A percentile compares a stretch with the other conserved stretches of the same genome.
Evolutionary conservation across 2,888 invertebrate species (phyloP).

Genomic region (Byasa hedistus): DNA sequence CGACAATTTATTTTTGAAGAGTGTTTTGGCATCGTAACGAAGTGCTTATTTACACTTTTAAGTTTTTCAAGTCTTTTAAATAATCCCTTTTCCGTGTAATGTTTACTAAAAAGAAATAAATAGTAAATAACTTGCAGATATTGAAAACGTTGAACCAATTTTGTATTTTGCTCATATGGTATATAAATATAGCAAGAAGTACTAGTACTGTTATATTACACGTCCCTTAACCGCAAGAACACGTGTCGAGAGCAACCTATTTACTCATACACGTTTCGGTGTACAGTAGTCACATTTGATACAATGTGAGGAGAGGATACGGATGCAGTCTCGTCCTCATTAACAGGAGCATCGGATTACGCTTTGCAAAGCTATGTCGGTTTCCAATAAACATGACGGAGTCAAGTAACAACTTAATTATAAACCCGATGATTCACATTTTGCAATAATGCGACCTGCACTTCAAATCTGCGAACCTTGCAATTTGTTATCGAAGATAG

Average conservation of each 20-base stretch:
- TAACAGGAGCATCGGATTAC: conserved; percentile 63
- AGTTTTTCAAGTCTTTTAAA: not conserved
- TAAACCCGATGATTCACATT: not conserved
- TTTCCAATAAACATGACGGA: conserved; percentile 11
- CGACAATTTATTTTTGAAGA: too few relatives aligned
- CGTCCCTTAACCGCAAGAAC: conserved; percentile 33
- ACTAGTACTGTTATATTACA: conserved; percentile 19
- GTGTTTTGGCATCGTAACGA: not conserved
- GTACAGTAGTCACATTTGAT: conserved; percentile 27
- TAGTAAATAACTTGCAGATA: not conserved
- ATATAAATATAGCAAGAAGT: not conserved
- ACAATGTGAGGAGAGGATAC: conserved; percentile 42
- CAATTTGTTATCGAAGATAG: not conserved
- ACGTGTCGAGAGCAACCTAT: conserved; percentile 39
- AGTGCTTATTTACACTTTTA: not conserved
- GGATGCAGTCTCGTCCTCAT: conserved; percentile 67
- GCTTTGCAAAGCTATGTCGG: conserved; percentile 5
- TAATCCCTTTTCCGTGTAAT: not conserved
- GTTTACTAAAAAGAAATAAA: not conserved
- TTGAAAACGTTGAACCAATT: too few relatives aligned
- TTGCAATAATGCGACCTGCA: not conserved
- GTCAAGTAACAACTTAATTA: conserved; percentile 7
- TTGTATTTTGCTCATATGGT: not conserved
- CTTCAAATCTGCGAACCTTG: not conserved
- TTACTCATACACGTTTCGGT: conserved; percentile 34